These are phyloP conservation scores for Cosmorhoe ocellata DNA, from an alignment of 2,888 invertebrate species.

Conservation along the genomic window DNA sequence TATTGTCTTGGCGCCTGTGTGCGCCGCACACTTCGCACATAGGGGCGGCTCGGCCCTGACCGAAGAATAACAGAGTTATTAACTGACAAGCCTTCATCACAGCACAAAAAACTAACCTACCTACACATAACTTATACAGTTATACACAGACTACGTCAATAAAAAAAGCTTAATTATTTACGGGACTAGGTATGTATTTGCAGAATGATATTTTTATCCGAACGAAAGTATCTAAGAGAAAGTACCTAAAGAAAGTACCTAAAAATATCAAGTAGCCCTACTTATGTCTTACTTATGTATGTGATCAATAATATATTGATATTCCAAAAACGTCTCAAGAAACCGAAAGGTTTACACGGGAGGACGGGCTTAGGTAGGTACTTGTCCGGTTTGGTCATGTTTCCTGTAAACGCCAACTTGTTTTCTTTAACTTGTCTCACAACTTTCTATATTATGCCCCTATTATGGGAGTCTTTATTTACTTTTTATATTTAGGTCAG, in stretches of 20 bases:
- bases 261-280: not conserved
- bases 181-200: too few species aligned
- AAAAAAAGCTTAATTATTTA: not conserved
- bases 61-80: not conserved
- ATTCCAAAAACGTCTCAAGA: slow-evolving; percentile 18
- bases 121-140: slow-evolving; percentile 4
- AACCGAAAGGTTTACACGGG: slow-evolving; percentile 31
- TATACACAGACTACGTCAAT: slow-evolving; percentile 1
- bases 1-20: too few species aligned
- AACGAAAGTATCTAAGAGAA: not conserved
- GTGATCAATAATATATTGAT: slow-evolving; percentile 1
- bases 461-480: slow-evolving; percentile 38
- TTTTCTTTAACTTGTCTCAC: slow-evolving; percentile 49
- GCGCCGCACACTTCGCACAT: too few species aligned
- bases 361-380: slow-evolving; percentile 31
- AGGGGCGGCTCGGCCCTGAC: too few species aligned
- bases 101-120: slow-evolving; percentile 1
- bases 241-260: not conserved
- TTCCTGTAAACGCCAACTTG: slow-evolving; percentile 51
- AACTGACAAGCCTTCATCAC: not conserved
- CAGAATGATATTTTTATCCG: not conserved
- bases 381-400: slow-evolving; percentile 31
- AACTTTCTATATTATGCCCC: slow-evolving; percentile 48
- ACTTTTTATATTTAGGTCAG: slow-evolving; percentile 27
- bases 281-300: not conserved